Base-by-base conservation (phyloP, 53 echinoderm and acorn worm genomes). In the Holothuria scabra region DNA sequence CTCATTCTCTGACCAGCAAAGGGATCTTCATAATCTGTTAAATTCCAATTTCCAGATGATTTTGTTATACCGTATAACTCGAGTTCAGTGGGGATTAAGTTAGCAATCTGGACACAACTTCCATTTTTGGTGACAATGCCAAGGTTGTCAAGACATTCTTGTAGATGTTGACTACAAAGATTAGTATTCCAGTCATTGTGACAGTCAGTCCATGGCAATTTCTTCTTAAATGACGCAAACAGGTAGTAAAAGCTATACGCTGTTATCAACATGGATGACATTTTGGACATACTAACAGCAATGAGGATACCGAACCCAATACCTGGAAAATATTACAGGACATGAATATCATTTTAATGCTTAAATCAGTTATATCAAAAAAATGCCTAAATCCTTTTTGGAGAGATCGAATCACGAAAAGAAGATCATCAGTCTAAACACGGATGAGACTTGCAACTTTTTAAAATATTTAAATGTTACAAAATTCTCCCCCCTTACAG, bases 191-290 rank as follows among this genome's bases (percentile, higher is more conserved):
- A 89, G 2, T 18, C 29, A 38, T 89, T 76, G 20, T 52, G 65
- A 28, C 89, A 89, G 21, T 84, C 89, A 19, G 79, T 80, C 89
- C 89, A 89, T 0, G 89, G 89, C 25, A 89, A 67, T 25, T 32
- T 79, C 19, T 44, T 52, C 18, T 84, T 64, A 34, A 89, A 79
- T 8, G 89, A 89, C 10, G 89, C 89, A 49, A 89, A 89, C 66
- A 65, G 66, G 79, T 89, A 89, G 79, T 89, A 84, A 41, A 89
- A 65, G 25, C 76, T 48, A 34, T 89, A 89, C 32, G 84, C 68
- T 26, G 84, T 89, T 32, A 89, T 48, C 16, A 89, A 66, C 38
- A 65, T 89, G 79, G 84, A 89, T 58, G 84, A 84, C 35, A 74
- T 66, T n/a, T 37, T 65, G 5, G 46, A 49, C 2, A 84, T 46